phyloP scores from a whole-genome alignment of 2,888 invertebrate genomes.

The Girardia tigrina region DNA sequence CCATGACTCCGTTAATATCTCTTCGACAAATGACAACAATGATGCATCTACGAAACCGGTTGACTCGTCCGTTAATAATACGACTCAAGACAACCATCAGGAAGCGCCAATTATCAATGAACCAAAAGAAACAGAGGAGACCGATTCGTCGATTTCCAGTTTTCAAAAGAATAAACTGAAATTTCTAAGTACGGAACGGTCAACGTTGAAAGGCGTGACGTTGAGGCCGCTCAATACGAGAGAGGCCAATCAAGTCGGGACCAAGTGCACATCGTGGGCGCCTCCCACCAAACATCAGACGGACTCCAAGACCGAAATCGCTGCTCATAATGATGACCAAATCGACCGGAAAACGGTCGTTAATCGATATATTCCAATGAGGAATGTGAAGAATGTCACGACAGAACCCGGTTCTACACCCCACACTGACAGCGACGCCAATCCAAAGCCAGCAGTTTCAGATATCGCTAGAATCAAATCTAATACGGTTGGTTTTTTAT shows the following conservation, averaged over 20 bases:
- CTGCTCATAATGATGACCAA: neutral
- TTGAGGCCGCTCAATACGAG: neutral
- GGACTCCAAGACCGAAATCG: neutral
- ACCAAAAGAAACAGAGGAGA: neutral
- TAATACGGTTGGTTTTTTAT: no score
- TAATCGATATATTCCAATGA: neutral
- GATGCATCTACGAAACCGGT: neutral
- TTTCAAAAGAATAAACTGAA: neutral
- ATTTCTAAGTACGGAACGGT: neutral
- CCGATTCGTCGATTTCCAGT: no score
- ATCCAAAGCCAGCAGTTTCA: no score
- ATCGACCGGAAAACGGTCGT: neutral
- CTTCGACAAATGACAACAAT: neutral
- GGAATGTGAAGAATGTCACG: neutral
- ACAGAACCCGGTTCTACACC: no score
- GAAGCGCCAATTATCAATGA: neutral
- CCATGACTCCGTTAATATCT: neutral
- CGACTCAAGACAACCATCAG: neutral
- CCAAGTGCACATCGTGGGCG: neutral
- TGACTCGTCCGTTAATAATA: neutral
- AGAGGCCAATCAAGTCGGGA: neutral
- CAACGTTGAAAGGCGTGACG: neutral
- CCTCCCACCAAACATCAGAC: neutral
- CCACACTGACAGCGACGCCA: no score
- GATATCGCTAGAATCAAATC: no score